phyloP scores from a whole-genome alignment of 2,797 vertebrate species.

The Chromis chromis region DNA sequence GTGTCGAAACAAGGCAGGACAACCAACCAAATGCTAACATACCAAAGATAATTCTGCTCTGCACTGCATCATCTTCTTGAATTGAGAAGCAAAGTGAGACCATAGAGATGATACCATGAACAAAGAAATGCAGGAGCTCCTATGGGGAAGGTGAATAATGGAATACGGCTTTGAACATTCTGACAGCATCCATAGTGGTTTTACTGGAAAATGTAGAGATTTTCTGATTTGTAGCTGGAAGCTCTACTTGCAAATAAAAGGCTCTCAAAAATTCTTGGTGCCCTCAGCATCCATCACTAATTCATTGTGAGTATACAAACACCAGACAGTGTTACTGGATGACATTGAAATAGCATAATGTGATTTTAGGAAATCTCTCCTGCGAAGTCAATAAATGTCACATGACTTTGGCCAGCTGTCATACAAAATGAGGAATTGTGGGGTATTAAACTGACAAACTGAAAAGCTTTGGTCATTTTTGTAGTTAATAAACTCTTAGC shows the following conservation, averaged over 20 bases:
- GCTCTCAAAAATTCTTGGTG: background rate
- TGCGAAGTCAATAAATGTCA: background rate
- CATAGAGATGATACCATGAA: background rate
- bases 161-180: constrained; percentile 9
- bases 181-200: constrained; percentile 1
- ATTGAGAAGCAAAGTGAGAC: background rate
- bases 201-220: constrained; percentile 10
- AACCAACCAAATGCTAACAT: background rate
- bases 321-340: background rate
- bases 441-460: background rate
- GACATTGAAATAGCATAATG: constrained; percentile 1
- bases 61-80: background rate
- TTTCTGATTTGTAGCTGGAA: constrained; percentile 7
- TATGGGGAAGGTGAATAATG: background rate
- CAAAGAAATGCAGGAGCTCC: constrained; percentile 5
- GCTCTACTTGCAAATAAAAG: background rate
- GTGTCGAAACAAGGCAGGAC: too few relatives aligned
- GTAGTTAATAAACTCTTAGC: background rate
- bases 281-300: background rate
- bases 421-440: background rate
- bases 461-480: constrained; percentile 11
- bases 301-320: background rate
- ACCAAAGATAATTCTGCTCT: background rate
- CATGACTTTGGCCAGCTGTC: background rate
- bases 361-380: too few relatives aligned